phyloP scores from a whole-genome alignment of 2,113 vertebrate species.

The Cariama cristata region DNA sequence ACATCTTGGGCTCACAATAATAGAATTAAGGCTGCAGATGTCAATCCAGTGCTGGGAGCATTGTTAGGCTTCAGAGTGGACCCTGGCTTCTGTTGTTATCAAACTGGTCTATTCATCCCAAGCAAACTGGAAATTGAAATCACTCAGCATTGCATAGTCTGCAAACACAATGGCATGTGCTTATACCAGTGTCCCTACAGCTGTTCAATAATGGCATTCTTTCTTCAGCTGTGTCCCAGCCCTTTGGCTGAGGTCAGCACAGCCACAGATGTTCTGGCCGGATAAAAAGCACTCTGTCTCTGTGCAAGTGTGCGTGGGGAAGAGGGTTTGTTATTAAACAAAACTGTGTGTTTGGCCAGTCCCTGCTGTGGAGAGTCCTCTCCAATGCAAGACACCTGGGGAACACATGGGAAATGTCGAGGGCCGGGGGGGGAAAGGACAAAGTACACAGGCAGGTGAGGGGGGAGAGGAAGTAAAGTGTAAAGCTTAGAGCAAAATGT shows the following conservation, averaged over 20 bases:
- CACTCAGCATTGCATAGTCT: not conserved
- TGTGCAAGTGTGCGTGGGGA: not conserved
- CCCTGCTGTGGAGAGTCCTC: not conserved
- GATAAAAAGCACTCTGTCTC: conserved; percentile 18
- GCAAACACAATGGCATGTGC: not conserved
- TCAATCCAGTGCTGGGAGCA: not conserved
- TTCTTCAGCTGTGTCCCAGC: not conserved
- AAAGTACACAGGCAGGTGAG: not conserved
- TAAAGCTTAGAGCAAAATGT: not conserved
- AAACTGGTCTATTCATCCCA: not conserved
- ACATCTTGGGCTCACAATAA: not conserved
- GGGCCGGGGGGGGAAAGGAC: not conserved
- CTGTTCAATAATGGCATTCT: not conserved
- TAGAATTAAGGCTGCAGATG: not conserved
- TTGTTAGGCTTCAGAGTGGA: not conserved
- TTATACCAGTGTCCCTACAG: not conserved
- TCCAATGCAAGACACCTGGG: not conserved
- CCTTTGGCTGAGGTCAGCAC: conserved; percentile 19
- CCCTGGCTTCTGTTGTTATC: not conserved
- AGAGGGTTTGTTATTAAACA: not conserved
- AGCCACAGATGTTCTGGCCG: conserved; percentile 1
- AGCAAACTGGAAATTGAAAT: not conserved
- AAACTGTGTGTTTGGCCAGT: not conserved
- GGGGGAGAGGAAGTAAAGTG: not conserved
- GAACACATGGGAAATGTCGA: not conserved